Conservation (phyloP, 2,113 vertebrate genomes). For the Bagarius yarrelli region DNA sequence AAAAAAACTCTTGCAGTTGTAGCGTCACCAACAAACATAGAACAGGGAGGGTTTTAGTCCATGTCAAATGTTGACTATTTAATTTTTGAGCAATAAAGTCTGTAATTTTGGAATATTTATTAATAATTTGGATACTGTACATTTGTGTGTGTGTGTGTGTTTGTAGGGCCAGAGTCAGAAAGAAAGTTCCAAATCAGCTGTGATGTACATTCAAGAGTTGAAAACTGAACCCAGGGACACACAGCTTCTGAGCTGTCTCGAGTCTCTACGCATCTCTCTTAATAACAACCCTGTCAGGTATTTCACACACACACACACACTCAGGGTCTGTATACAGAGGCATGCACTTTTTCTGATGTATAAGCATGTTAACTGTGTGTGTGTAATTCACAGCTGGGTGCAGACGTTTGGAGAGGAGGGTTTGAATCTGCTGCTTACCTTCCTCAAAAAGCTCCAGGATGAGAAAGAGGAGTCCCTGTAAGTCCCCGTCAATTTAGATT, state of each 20-base stretch:
- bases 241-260: slow-evolving; percentile 79
- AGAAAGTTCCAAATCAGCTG: slow-evolving; percentile 82
- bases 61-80: no score
- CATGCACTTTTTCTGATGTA: neutral
- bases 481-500: slow-evolving; percentile 56
- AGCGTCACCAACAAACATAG: no score
- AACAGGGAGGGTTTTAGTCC: no score
- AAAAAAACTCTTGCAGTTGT: no score
- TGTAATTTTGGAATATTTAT: neutral
- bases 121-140: neutral
- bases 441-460: slow-evolving; percentile 80
- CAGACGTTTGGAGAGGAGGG: slow-evolving; percentile 89
- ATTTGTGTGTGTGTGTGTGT: neutral
- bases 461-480: slow-evolving; percentile 80
- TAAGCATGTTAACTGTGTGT: slow-evolving; percentile 8
- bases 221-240: slow-evolving; percentile 75
- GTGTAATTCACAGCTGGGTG: slow-evolving; percentile 77
- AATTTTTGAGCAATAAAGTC: neutral
- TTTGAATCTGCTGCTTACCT: slow-evolving; percentile 75
- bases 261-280: slow-evolving; percentile 87
- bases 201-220: slow-evolving; percentile 88
- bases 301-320: neutral
- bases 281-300: slow-evolving; percentile 94
- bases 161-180: slow-evolving; percentile 82
- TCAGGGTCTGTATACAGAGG: neutral